Base-by-base conservation (phyloP, 2,888 invertebrate genomes). In the Nemoura dubitans region DNA sequence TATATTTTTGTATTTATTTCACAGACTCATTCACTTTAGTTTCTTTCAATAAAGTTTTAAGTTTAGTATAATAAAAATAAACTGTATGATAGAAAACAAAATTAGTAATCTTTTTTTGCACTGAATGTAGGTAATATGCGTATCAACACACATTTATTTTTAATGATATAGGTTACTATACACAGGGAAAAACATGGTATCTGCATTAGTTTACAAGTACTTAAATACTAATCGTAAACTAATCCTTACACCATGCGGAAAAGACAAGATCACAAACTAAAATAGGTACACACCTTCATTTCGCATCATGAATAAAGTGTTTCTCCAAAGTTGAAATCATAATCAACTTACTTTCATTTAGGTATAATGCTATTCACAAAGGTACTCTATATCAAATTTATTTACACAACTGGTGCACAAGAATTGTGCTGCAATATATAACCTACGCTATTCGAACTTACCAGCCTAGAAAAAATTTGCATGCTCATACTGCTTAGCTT, bases 31-130 rank as follows among this genome's bases (percentile, higher is more conserved):
- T 6, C 36, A 36, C 36, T 36, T 36, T 16, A 10, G 14, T 59
- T 59, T 59, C 59, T 2, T 59, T 59, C 59, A 59, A 59, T 59
- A 59, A 59, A 59, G 59, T 59, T 59, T 59, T 21, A 59, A 59
- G 59, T 59, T 59, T 16, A 59, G 59, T 59, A 59, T 59, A 59
- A 59, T 59, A 59, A 59, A 59, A 59, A 59, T 59, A 59, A 59
- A 59, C 21, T 21, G 16, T 59, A 59, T 59, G 59, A 59, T 59
- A 59, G 6, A 59, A 59, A 59, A 59, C 59, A 59, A 59, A 59
- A 59, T 14, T 59, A 59, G 59, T 59, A 59, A 59, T 2, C 14
- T 14, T 59, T 59, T 36, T 21, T 59, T 59, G 59, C 59, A 59
- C 59, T 59, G 59, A 59, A 59, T 59, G 59, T 59, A 7, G 59